These are phyloP conservation scores for Diadophis punctatus DNA, from an alignment of 2,113 vertebrate species.

Conservation along the genomic window DNA sequence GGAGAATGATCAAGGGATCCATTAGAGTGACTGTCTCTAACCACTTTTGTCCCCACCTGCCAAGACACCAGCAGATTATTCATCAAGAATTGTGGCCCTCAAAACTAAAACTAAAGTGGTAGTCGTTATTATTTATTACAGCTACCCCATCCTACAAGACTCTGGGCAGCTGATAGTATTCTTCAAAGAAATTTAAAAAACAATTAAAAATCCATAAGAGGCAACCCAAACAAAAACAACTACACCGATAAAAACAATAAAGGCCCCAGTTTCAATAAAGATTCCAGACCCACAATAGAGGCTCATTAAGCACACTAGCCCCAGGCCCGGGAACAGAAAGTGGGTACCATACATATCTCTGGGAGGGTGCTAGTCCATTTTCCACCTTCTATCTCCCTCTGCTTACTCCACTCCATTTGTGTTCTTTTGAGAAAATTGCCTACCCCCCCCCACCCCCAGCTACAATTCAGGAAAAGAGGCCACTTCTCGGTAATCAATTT, in stretches of 20 bases:
- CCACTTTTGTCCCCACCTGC: background rate
- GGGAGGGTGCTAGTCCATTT: background rate
- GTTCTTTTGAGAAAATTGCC: background rate
- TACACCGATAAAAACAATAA: background rate
- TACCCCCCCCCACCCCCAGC: background rate
- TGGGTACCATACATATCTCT: background rate
- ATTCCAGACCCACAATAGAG: background rate
- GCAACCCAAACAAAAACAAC: background rate
- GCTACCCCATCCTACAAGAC: background rate
- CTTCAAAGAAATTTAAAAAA: background rate
- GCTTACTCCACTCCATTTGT: background rate
- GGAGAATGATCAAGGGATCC: background rate
- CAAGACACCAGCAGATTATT: background rate
- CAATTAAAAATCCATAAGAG: background rate
- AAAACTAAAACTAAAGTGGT: background rate
- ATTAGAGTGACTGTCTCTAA: background rate
- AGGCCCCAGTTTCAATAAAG: background rate
- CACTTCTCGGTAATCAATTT: background rate
- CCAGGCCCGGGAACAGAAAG: background rate
- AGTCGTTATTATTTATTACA: background rate
- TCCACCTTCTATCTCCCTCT: background rate
- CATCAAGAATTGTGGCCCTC: background rate
- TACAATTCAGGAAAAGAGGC: background rate
- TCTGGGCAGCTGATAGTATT: background rate
- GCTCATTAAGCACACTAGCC: background rate